phyloP scores from a whole-genome alignment of 2,797 vertebrate species.

The Sebastes jordani region DNA sequence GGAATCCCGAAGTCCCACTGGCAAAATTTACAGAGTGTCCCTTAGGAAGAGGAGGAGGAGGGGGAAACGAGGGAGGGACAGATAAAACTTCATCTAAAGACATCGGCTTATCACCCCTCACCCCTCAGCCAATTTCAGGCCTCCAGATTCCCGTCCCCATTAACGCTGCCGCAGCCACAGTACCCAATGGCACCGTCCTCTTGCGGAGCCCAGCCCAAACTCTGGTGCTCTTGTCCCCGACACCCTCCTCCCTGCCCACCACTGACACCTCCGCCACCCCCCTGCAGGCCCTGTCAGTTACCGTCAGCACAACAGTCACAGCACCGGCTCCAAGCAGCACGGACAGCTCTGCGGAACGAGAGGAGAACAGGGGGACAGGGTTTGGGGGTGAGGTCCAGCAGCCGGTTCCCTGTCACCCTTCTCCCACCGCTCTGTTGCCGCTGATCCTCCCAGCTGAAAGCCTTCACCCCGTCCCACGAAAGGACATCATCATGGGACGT shows the following conservation, averaged over 20 bases:
- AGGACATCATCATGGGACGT: constrained; percentile 94
- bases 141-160: constrained; percentile 88
- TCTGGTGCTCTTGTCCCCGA: constrained; percentile 81
- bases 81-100: constrained; percentile 66
- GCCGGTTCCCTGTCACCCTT: constrained; percentile 92
- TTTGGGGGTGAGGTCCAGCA: constrained; percentile 86
- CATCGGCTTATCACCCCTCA: constrained; percentile 55
- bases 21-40: constrained; percentile 82
- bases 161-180: constrained; percentile 79
- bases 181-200: constrained; percentile 79
- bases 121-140: constrained; percentile 68
- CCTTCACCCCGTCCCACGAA: constrained; percentile 90
- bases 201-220: constrained; percentile 81
- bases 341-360: constrained; percentile 58
- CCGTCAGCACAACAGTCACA: constrained; percentile 72
- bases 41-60: constrained; percentile 68
- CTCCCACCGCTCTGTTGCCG: constrained; percentile 91
- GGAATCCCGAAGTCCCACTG: constrained; percentile 90
- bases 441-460: constrained; percentile 90
- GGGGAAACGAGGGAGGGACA: constrained; percentile 35
- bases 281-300: constrained; percentile 79
- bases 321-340: constrained; percentile 62
- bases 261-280: constrained; percentile 56
- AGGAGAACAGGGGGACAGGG: constrained; percentile 69
- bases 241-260: constrained; percentile 74